Base-by-base conservation (phyloP, 2,113 vertebrate species). In the Gallinago jamesoni region DNA sequence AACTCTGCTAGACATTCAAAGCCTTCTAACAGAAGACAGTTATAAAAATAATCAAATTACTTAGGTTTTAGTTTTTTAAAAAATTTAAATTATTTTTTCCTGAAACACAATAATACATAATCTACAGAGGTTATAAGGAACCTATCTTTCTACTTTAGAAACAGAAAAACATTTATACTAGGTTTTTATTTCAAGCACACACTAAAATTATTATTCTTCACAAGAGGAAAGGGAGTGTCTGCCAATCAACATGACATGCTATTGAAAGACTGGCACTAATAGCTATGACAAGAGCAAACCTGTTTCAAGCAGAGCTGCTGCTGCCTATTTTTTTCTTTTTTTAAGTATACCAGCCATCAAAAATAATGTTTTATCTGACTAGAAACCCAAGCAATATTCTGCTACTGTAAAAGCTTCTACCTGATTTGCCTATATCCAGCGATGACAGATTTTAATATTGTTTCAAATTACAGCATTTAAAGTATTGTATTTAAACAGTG, bases 141-240 rank as follows among this genome's bases (percentile, higher is more conserved):
- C 25, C 57, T 95, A 94, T 74, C 76, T 97, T 96, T 94, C 95
- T 96, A 96, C 87, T 96, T 97, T 96, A 98, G 96, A 98, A 98
- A 98, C 97, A 98, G 97, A 95, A 97, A 98, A 97, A 95, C 98
- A 98, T 98, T 99, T 98, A 98, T 98, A 98, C 97, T 95, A 97
- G 98, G 98, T 98, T 98, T 98, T 98, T 98, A 98, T 99, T 99
- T 99, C 97, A 98, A 98, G 98, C 97, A 95, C 98, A 98, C 95
- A 93, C 93, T 98, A 98, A 98, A 99, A 99, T 98, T 98, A 98
- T 97, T 96, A 96, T 98, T 98, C 98, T 97, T 97, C 96, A 97
- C 97, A 98, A 98, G 93, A 97, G 95, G 97, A 98, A 98, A 98
- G 98, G 98, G 98, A 98, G 92, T 97, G 93, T 90, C 98, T 98